Evolutionary conservation across 2,797 vertebrate species (phyloP), one percentile per base, ranked within the genome.

Genomic region (Xyrichtys novacula): DNA sequence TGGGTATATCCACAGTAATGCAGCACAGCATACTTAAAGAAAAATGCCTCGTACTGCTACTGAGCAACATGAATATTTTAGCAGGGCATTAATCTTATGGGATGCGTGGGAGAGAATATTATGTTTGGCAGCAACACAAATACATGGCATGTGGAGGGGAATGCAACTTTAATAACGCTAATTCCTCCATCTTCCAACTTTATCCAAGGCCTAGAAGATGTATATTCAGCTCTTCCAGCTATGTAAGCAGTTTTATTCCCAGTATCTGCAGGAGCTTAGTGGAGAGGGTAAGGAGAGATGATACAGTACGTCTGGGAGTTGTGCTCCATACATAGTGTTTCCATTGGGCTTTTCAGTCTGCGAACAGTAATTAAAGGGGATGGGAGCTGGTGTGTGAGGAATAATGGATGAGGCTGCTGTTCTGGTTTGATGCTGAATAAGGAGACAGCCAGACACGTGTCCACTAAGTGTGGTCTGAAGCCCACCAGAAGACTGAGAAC

Each of bases 11-110:
- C 38, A 65, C 32, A 38, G 65, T 49, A 34, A 62, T 16, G 22
- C 43, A 62, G 54, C 40, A 50, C 23, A 55, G 22, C 28, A 14
- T 1, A 49, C 40, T 71, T 68, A 60, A 81, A 90, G 80, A 76
- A 57, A 50, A 47, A 75, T 80, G 54, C 31, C 50, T 67, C 61
- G 17, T 52, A 34, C 61, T 66, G 61, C 49, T 80, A 78, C 65
- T 71, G 66, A 63, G 59, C 60, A 57, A 28, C 68, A 86, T 84
- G 34, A 84, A 89, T 85, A 81, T 84, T 90, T 83, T 63, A 84
- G 52, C 44, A 38, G 26, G 39, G 43, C 66, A 70, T 81, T 85
- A 34, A 78, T 86, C 58, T 74, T 71, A 68, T 54, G 76, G 70
- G 80, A 77, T 44, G 71, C 22, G 39, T 71, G 58, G 61, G 64